These are phyloP conservation scores for Sarcophaga caerulescens DNA, from an alignment of 2,888 invertebrate genomes.

Conservation along the genomic window DNA sequence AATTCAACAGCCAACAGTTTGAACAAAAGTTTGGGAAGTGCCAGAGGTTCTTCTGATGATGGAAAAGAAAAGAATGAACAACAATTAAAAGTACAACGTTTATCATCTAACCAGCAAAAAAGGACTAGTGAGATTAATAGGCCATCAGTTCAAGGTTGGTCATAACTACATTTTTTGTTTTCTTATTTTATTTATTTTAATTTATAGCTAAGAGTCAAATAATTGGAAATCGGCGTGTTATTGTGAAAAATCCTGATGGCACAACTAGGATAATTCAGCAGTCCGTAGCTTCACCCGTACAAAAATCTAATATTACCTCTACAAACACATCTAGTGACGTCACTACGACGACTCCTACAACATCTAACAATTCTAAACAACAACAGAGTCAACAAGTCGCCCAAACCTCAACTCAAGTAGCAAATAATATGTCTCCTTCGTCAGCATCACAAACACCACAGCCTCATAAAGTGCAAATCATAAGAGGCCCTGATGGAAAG, in stretches of 20 bases:
- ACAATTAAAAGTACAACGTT: constrained; percentile 91
- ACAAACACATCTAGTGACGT: constrained; percentile 84
- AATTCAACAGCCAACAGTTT: constrained; percentile 71
- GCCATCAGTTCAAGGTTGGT: constrained; percentile 79
- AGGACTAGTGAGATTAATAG: constrained; percentile 84
- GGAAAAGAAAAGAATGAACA: constrained; percentile 96
- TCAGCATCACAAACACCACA: constrained; percentile 84
- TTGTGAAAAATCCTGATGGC: constrained; percentile 83
- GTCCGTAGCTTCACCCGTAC: constrained; percentile 83
- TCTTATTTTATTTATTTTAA: constrained; percentile 11
- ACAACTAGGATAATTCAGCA: constrained; percentile 86
- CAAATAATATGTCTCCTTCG: constrained; percentile 79
- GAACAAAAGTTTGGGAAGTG: constrained; percentile 81
- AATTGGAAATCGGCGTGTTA: constrained; percentile 79
- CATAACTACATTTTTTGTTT: neutral
- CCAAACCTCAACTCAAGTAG: constrained; percentile 37
- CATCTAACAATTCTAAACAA: constrained; percentile 80
- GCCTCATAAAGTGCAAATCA: constrained; percentile 92
- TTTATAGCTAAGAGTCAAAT: constrained; percentile 73
- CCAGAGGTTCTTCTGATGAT: constrained; percentile 82
- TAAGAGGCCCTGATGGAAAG: constrained; percentile 94
- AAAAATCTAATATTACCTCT: constrained; percentile 81
- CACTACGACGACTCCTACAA: constrained; percentile 24
- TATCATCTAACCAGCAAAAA: constrained; percentile 94
- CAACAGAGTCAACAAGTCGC: constrained; percentile 83